A percentile compares a stretch with the other conserved stretches of the same genome.
Conservation (phyloP, 2,113 vertebrate species). For the Poeciliopsis occidentalis region DNA sequence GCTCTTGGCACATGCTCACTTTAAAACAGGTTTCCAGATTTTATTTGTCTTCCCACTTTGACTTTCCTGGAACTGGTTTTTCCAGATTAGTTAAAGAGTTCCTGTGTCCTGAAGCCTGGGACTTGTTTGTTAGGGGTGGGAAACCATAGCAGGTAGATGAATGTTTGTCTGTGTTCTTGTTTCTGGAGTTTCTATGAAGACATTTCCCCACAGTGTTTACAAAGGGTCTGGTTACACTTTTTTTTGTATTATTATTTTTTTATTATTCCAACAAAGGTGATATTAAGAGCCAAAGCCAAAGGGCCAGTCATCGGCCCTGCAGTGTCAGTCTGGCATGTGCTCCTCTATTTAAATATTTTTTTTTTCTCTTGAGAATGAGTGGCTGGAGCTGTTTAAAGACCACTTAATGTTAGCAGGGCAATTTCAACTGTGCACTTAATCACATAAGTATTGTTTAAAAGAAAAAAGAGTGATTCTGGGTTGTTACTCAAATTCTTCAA, state of each 20-base stretch:
- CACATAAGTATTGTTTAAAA: slow-evolving; percentile 43
- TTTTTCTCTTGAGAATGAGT: slow-evolving; percentile 39
- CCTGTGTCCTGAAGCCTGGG: slow-evolving; percentile 8
- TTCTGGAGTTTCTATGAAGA: slow-evolving; percentile 29
- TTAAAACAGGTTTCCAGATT: slow-evolving; percentile 23
- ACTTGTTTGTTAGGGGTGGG: slow-evolving; percentile 26
- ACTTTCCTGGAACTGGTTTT: slow-evolving; percentile 46
- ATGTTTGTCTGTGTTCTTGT: not conserved
- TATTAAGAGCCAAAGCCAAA: slow-evolving; percentile 30
- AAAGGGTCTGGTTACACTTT: slow-evolving; percentile 13
- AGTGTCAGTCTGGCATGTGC: slow-evolving; percentile 55
- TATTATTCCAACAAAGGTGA: slow-evolving; percentile 1
- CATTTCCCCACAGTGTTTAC: slow-evolving; percentile 22
- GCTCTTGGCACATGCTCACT: slow-evolving; percentile 3
- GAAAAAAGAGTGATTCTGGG: slow-evolving; percentile 28
- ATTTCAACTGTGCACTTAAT: slow-evolving; percentile 50
- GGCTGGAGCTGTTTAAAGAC: slow-evolving; percentile 37
- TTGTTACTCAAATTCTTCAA: slow-evolving; percentile 35
- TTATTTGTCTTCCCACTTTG: slow-evolving; percentile 3
- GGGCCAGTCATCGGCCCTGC: slow-evolving; percentile 31
- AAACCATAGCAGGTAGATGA: slow-evolving; percentile 8
- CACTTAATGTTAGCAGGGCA: slow-evolving; percentile 43
- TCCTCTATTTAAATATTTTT: slow-evolving; percentile 37
- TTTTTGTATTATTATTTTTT: not conserved
- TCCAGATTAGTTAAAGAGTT: slow-evolving; percentile 10